phyloP scores from a whole-genome alignment of 2,888 invertebrate species.

The Neoscelio sp. region DNA sequence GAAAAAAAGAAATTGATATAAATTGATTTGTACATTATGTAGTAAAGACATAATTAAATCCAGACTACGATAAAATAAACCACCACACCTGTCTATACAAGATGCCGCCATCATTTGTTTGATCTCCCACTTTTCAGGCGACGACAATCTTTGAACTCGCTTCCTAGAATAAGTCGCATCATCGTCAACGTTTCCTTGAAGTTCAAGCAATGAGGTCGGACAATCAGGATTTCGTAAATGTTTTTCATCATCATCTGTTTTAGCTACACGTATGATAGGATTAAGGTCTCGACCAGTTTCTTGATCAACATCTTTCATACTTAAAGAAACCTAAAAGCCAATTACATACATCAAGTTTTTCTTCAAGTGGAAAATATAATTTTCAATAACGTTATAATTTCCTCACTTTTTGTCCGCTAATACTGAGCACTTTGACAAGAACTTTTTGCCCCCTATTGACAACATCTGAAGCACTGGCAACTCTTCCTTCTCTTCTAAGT shows the following conservation, averaged over 20 bases:
- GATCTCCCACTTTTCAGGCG: slow-evolving; percentile 98
- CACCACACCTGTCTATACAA: slow-evolving; percentile 76
- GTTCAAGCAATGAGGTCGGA: slow-evolving; percentile 86
- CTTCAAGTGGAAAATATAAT: too few relatives aligned
- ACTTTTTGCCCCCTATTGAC: slow-evolving; percentile 95
- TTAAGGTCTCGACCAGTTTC: slow-evolving; percentile 97
- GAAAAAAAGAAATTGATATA: too few relatives aligned
- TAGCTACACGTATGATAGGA: slow-evolving; percentile 89
- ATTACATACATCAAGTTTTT: too few relatives aligned
- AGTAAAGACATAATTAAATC: not conserved
- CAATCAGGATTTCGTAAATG: slow-evolving; percentile 96
- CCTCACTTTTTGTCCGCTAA: slow-evolving; percentile 91
- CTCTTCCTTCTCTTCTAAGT: slow-evolving; percentile 95
- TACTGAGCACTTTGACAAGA: slow-evolving; percentile 93
- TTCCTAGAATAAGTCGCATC: slow-evolving; percentile 93
- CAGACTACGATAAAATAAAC: too few relatives aligned
- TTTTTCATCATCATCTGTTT: slow-evolving; percentile 87
- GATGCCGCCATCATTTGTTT: slow-evolving; percentile 88
- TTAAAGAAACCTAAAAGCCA: slow-evolving; percentile 91
- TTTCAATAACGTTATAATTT: not conserved
- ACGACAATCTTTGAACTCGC: slow-evolving; percentile 95
- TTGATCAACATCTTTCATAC: slow-evolving; percentile 99
- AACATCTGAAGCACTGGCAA: slow-evolving; percentile 97
- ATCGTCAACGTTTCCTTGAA: slow-evolving; percentile 86
- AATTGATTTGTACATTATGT: too few relatives aligned